phyloP scores from a whole-genome alignment of 2,113 vertebrate genomes.

The Nycticorax nycticorax region DNA sequence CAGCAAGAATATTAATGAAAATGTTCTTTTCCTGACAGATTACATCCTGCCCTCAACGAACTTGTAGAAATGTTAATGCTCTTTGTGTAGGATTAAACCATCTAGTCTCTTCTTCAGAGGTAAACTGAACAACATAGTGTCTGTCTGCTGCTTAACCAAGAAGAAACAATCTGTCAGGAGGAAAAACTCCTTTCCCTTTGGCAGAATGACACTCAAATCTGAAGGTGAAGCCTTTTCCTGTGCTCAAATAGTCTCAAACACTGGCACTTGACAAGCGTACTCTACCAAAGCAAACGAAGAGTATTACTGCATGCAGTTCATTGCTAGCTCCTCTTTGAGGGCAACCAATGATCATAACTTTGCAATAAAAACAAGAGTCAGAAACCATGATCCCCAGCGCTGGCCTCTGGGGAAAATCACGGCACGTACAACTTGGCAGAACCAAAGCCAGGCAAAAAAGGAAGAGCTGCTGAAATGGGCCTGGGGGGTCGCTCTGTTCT shows the following conservation, averaged over 20 bases:
- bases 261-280: neutral
- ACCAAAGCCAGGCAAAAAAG: neutral
- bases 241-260: neutral
- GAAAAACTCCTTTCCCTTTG: neutral
- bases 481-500: neutral
- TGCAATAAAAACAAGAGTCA: neutral
- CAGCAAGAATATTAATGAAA: neutral
- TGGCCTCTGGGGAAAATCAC: neutral
- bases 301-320: neutral
- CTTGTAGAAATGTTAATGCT: neutral
- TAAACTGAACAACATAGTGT: neutral
- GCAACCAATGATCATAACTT: fast-evolving
- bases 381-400: fast-evolving
- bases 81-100: constrained; percentile 3
- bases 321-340: neutral
- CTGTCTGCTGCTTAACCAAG: neutral
- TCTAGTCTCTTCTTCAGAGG: neutral
- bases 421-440: neutral
- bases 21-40: neutral
- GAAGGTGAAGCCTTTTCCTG: neutral
- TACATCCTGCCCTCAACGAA: neutral
- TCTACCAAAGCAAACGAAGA: neutral
- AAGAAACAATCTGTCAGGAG: neutral
- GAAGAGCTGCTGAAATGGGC: neutral
- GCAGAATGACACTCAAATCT: neutral